phyloP scores from a whole-genome alignment of 2,797 vertebrate genomes.

The Lutjanus argentimaculatus region DNA sequence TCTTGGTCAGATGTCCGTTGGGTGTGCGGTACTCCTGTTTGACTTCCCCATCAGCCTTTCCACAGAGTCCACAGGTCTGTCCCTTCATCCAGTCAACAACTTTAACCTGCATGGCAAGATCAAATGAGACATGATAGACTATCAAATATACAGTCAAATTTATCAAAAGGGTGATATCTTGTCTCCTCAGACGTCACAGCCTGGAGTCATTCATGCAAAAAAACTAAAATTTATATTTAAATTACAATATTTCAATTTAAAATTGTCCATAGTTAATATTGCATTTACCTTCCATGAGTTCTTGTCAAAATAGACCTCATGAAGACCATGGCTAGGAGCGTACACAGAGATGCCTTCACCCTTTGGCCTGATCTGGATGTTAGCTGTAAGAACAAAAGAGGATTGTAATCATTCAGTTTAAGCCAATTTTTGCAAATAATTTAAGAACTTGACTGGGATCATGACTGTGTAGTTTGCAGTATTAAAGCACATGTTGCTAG shows the following conservation, averaged over 20 bases:
- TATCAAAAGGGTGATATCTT: neutral
- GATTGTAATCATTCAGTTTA: neutral
- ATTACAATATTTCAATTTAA: neutral
- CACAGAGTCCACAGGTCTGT: slow-evolving; percentile 88
- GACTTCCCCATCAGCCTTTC: slow-evolving; percentile 87
- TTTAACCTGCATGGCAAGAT: slow-evolving; percentile 72
- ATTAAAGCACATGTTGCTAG: neutral
- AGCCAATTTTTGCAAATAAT: neutral
- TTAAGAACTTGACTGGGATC: neutral
- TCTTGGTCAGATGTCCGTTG: slow-evolving; percentile 81
- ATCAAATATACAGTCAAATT: neutral
- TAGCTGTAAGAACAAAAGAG: slow-evolving; percentile 54
- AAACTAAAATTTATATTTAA: no score
- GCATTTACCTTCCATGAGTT: slow-evolving; percentile 76
- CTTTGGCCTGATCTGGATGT: slow-evolving; percentile 74
- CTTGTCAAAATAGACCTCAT: slow-evolving; percentile 84
- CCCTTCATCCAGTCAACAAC: slow-evolving; percentile 89
- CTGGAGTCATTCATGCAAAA: no score
- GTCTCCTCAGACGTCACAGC: neutral
- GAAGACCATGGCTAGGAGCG: slow-evolving; percentile 82
- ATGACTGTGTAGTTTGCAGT: slow-evolving; percentile 4
- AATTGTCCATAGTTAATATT: neutral
- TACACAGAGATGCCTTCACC: slow-evolving; percentile 80
- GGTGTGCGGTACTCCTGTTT: slow-evolving; percentile 84
- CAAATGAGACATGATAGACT: neutral